phyloP scores from a whole-genome alignment of 1,140 invertebrate genomes.

The Drosophila auraria region DNA sequence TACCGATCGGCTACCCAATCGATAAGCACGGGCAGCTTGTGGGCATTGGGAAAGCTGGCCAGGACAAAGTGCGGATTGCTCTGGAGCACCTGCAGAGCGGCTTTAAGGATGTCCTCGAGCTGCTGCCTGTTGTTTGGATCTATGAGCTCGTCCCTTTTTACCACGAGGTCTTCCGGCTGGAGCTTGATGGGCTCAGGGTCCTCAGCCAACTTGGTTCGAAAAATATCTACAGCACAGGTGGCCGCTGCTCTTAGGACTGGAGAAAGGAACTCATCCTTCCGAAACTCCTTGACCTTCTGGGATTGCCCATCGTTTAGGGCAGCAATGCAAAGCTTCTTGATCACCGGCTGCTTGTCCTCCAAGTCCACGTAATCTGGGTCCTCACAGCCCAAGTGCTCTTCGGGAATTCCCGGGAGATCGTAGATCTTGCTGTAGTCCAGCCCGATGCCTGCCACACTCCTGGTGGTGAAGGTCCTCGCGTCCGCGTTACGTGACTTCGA shows the following conservation, averaged over 20 bases:
- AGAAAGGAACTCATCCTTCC: neutral
- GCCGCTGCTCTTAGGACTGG: constrained; percentile 12
- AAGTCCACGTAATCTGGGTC: constrained; percentile 3
- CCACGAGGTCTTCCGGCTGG: neutral
- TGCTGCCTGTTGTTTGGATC: constrained; percentile 60
- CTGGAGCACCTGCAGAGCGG: constrained; percentile 45
- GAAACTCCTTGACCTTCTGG: neutral
- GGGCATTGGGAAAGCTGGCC: constrained; percentile 72
- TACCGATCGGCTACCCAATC: constrained; percentile 73
- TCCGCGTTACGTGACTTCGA: neutral
- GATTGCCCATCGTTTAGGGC: constrained; percentile 7
- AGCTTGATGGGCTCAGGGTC: neutral
- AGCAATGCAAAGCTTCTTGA: constrained; percentile 28
- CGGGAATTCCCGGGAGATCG: neutral
- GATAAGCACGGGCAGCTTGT: constrained; percentile 60
- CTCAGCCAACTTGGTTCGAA: neutral
- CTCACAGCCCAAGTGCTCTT: neutral
- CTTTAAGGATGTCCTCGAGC: constrained; percentile 56
- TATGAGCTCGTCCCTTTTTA: constrained; percentile 7
- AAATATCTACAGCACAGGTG: constrained; percentile 10
- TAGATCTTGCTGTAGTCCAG: constrained; percentile 56
- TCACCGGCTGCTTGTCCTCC: constrained; percentile 25
- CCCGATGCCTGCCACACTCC: neutral
- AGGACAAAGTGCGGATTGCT: constrained; percentile 64
- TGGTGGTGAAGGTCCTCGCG: neutral